phyloP scores from a whole-genome alignment of 2,888 invertebrate species.

The Anthophora plumipes region DNA sequence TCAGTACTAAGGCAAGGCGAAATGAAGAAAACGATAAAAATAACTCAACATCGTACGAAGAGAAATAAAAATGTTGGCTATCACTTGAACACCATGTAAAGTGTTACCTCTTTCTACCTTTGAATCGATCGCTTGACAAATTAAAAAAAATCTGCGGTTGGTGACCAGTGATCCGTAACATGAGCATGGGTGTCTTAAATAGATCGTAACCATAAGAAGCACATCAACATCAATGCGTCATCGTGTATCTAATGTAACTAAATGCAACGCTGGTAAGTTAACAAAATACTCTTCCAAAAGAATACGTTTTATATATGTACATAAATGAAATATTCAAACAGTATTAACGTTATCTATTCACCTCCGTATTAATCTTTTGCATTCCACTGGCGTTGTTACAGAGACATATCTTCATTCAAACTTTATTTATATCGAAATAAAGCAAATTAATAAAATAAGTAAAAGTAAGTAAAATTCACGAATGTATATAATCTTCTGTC shows the following conservation, averaged over 20 bases:
- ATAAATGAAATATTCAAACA: not conserved
- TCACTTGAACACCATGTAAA: not conserved
- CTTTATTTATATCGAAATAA: no score
- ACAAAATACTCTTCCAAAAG: not conserved
- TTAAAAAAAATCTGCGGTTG: conserved; percentile 9
- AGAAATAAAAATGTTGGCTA: not conserved
- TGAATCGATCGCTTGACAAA: not conserved
- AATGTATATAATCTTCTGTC: no score
- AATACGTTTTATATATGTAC: not conserved
- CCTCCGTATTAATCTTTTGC: not conserved
- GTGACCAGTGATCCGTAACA: conserved; percentile 1
- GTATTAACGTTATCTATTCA: not conserved
- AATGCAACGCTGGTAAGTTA: not conserved
- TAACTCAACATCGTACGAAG: no score
- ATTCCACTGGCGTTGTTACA: no score
- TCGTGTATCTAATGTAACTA: conserved; percentile 8
- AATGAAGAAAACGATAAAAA: no score
- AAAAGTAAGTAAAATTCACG: no score
- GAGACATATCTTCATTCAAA: no score
- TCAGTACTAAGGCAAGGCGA: no score
- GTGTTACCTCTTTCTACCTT: not conserved
- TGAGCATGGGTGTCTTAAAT: conserved; percentile 3
- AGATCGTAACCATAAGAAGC: not conserved
- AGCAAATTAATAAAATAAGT: not conserved
- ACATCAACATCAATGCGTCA: not conserved